These are phyloP conservation scores for Colistium nudipinnis DNA, from an alignment of 2,113 vertebrate genomes.

Conservation along the genomic window DNA sequence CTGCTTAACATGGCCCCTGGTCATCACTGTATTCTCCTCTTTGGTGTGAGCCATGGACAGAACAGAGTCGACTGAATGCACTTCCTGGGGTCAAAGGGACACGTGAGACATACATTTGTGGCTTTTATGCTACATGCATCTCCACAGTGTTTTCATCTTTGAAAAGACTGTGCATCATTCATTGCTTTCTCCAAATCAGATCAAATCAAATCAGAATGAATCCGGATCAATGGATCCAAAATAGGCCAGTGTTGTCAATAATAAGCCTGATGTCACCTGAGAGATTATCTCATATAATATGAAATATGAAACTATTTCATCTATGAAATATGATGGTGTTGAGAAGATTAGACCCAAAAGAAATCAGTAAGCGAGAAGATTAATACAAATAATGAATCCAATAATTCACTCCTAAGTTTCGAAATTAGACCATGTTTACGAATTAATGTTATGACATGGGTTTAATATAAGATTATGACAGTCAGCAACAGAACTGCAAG, in stretches of 20 bases:
- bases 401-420: too few relatives aligned
- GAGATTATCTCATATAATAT: neutral
- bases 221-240: neutral
- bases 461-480: too few relatives aligned
- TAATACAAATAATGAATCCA: too few relatives aligned
- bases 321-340: too few relatives aligned
- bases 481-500: too few relatives aligned
- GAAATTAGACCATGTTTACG: too few relatives aligned
- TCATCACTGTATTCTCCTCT: constrained; percentile 13
- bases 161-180: too few relatives aligned
- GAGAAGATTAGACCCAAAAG: too few relatives aligned
- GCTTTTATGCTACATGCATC: constrained; percentile 6
- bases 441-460: too few relatives aligned
- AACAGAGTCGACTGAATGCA: constrained; percentile 28
- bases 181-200: neutral
- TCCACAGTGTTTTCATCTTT: neutral
- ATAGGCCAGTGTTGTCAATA: neutral
- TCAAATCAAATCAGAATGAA: neutral
- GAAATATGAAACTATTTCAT: neutral
- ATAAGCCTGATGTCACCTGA: neutral
- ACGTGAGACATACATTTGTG: constrained; percentile 19
- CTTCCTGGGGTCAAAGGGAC: constrained; percentile 13
- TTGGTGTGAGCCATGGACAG: constrained; percentile 19
- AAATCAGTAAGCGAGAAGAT: too few relatives aligned
- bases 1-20: constrained; percentile 29